These are phyloP conservation scores for Dendrocopos noguchii DNA, from an alignment of 2,113 vertebrate genomes.

Conservation along the genomic window DNA sequence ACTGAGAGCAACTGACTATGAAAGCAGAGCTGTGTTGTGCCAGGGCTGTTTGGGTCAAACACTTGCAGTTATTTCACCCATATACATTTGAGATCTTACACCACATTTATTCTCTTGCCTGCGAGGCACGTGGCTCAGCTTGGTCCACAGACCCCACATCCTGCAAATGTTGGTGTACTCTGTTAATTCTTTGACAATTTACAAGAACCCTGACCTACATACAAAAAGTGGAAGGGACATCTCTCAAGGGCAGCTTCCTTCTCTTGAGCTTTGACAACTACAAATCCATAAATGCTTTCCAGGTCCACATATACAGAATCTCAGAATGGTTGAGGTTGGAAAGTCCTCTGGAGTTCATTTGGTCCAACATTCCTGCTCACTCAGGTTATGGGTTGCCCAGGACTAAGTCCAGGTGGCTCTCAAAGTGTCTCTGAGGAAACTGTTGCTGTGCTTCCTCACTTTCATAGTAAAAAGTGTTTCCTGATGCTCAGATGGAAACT, in stretches of 20 bases:
- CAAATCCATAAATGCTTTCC: not conserved
- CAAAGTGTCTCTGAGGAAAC: not conserved
- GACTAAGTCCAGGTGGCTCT: not conserved
- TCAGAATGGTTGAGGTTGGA: not conserved
- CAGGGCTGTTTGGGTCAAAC: rapidly evolving
- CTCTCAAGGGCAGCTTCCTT: not conserved
- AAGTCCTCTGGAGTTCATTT: not conserved
- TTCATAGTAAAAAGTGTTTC: not conserved
- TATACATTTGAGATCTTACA: not conserved
- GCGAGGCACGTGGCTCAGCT: not conserved
- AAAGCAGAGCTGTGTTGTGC: not conserved
- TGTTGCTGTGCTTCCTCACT: not conserved
- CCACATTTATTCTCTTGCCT: not conserved
- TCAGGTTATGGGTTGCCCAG: not conserved
- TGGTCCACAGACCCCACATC: not conserved
- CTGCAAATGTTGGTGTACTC: not conserved
- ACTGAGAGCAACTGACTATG: not conserved
- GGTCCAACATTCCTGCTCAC: not conserved
- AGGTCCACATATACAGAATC: not conserved
- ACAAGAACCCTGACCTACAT: not conserved
- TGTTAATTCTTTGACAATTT: not conserved
- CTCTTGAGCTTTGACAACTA: not conserved
- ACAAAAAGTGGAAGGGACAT: not conserved
- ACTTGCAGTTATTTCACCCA: not conserved
- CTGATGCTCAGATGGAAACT: not conserved